A percentile compares a stretch with the other conserved stretches of the same genome.
Evolutionary conservation across 2,888 invertebrate species (phyloP).

Genomic region (Galerucella nymphaeae): DNA sequence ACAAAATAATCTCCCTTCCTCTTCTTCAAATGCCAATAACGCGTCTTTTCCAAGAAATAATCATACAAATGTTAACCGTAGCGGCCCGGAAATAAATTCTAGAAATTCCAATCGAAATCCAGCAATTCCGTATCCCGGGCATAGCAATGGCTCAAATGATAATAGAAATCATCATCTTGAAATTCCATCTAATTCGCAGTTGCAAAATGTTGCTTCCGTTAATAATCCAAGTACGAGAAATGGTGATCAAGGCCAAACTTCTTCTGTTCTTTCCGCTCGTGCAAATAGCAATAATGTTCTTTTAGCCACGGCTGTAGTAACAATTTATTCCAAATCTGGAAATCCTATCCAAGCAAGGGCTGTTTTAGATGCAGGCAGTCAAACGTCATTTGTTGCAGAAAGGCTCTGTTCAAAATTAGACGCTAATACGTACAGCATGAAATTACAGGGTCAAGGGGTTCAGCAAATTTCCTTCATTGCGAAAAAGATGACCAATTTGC

Average conservation of each 20-base stretch:
- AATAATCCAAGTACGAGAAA: not conserved
- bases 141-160: not conserved
- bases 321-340: conserved; percentile 17
- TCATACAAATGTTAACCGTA: not conserved
- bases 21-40: not conserved
- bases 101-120: not conserved
- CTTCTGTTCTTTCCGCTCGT: not conserved
- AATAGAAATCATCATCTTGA: not conserved
- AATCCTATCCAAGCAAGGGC: conserved; percentile 23
- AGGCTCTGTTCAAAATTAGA: conserved; percentile 15
- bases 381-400: conserved; percentile 34
- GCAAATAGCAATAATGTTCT: conserved; percentile 24
- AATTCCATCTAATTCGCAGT: not conserved
- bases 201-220: not conserved
- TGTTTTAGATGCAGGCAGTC: conserved; percentile 34
- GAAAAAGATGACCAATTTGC: no score
- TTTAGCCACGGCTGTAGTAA: conserved; percentile 32
- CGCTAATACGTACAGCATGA: no score
- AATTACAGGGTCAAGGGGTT: no score
- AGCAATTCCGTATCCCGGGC: not conserved
- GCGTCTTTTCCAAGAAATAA: not conserved
- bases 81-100: not conserved
- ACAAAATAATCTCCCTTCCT: conserved; percentile 1
- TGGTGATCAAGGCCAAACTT: conserved; percentile 1
- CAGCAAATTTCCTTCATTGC: no score